Evolutionary conservation across 2,888 invertebrate genomes (phyloP), one percentile per base, ranked within the genome.

Genomic region (Papilio protenor): DNA sequence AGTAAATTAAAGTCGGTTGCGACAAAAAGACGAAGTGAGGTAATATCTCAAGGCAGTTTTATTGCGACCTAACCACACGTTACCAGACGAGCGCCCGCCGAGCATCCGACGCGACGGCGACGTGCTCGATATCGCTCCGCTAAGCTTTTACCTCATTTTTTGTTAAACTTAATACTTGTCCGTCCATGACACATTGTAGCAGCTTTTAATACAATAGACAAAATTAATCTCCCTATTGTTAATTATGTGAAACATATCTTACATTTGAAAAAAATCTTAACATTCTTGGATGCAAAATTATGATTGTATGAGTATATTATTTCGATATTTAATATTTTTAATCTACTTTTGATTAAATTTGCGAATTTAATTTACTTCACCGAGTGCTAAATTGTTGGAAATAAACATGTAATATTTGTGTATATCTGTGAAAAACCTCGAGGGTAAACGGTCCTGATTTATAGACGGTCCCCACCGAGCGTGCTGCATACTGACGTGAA

Each of bases 391-490:
- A 64, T 61, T 27, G 27, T 27, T 40, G 27, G 27, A 61, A 18
- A 64, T 64, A 66, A 40, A 55, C 52, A 75, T 40, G 55, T 75
- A 69, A 55, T 52, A 66, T n/a, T 52, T 16, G 18, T 52, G 69
- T 55, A 76, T 76, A 59, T 59, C 59, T 59, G 59, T 52, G 18
- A 76, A 76, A 76, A 59, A 64, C 72, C 72, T 66, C 66, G 40
- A n/a, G 76, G 52, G 61, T 40, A 77, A 72, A 77, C 52, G 64
- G 71, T 55, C 61, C 64, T 72, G 72, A 77, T 72, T 77, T 77
- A 73, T 77, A 23, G 21, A 77, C 23, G 55, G 61, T 64, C 52
- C 72, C 64, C 57, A 33, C 52, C 52, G n/a, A 66, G 66, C 66
- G 40, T 33, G 49, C 72, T 47, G 33, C 52, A 18, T 59, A 64